phyloP scores from a whole-genome alignment of 1,140 invertebrate species.

The Cyrtorhinus lividipennis region DNA sequence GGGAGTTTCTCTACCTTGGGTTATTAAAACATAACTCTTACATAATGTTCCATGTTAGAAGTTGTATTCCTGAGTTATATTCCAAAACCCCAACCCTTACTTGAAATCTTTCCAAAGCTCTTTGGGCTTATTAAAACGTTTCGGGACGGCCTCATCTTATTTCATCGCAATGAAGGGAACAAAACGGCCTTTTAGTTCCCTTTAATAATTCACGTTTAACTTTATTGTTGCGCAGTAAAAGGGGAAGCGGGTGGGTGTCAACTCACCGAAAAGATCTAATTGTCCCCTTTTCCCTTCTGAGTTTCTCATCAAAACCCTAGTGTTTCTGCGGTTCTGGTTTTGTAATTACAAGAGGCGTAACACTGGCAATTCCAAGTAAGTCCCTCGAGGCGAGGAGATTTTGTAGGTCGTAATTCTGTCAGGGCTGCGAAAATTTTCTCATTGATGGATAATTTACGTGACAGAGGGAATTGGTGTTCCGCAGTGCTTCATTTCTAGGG shows the following conservation, averaged over 20 bases:
- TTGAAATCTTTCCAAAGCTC: not conserved
- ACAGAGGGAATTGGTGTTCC: too few species aligned
- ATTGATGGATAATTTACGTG: too few species aligned
- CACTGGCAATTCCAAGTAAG: too few species aligned
- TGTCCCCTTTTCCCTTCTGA: not conserved
- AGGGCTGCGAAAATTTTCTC: too few species aligned
- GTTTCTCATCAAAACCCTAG: not conserved
- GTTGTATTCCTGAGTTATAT: not conserved
- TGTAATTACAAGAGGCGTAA: too few species aligned
- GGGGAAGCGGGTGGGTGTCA: not conserved
- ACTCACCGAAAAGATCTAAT: constrained; percentile 1
- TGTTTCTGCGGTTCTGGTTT: not conserved
- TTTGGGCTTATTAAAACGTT: constrained; percentile 8
- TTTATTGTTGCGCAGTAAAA: not conserved
- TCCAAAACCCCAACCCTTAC: not conserved
- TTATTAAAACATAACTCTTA: constrained; percentile 8
- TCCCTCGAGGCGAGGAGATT: too few species aligned
- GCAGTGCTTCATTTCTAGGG: too few species aligned
- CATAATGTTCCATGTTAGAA: not conserved
- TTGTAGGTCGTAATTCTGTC: too few species aligned
- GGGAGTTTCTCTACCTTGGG: constrained; percentile 12
- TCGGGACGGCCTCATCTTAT: not conserved
- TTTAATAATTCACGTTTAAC: constrained; percentile 7
- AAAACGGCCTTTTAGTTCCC: constrained; percentile 7
- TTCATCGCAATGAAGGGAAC: constrained; percentile 3